Evolutionary conservation across 2,113 vertebrate genomes (phyloP).

Genomic region (Mesitornis unicolor): DNA sequence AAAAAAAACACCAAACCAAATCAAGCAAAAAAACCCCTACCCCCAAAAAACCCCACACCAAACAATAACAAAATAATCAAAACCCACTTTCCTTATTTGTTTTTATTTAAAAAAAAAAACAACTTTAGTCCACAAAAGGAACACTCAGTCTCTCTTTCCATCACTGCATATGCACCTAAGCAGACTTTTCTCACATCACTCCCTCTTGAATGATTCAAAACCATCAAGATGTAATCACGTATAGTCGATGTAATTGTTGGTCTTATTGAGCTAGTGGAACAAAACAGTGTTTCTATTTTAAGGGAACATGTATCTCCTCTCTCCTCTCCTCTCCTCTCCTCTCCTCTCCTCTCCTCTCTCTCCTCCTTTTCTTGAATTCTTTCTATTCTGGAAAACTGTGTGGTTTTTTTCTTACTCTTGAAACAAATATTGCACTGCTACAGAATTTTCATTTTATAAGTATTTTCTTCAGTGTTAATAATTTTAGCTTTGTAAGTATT

Average conservation of each 20-base stretch:
- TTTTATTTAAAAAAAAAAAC: neutral
- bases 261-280: neutral
- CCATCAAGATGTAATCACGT: neutral
- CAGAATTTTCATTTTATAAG: neutral
- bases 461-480: neutral
- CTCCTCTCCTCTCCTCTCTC: neutral
- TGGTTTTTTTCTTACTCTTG: neutral
- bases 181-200: neutral
- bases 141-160: neutral
- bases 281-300: neutral
- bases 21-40: fast-evolving
- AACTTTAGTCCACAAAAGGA: neutral
- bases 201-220: neutral
- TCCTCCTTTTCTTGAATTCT: neutral
- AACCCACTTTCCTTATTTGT: neutral
- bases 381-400: neutral
- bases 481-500: neutral
- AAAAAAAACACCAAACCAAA: neutral
- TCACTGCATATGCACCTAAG: neutral
- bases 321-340: neutral
- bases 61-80: neutral
- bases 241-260: neutral
- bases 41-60: too few relatives aligned
- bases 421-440: neutral
- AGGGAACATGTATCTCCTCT: neutral